Conservation (phyloP, 2,113 vertebrate genomes). For the Acrocephalus arundinaceus region DNA sequence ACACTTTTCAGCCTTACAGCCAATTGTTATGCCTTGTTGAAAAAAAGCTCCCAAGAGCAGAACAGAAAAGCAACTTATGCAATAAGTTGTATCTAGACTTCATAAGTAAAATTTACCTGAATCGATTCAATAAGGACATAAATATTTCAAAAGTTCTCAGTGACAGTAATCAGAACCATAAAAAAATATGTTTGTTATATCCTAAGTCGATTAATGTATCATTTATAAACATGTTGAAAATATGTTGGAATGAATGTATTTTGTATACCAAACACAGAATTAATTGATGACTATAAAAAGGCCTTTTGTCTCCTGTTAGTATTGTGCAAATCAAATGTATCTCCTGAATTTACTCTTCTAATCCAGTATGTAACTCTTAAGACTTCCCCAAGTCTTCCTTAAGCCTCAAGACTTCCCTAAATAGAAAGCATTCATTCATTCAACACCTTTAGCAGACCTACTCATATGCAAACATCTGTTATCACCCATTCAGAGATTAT, state of each 20-base stretch:
- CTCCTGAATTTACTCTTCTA: neutral
- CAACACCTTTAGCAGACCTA: neutral
- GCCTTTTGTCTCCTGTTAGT: neutral
- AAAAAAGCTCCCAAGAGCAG: conserved; percentile 13
- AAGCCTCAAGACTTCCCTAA: neutral
- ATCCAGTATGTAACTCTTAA: neutral
- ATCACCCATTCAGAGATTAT: neutral
- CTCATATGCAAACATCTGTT: neutral
- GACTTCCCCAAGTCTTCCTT: neutral
- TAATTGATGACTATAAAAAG: neutral
- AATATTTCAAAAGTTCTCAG: neutral
- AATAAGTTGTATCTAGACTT: neutral
- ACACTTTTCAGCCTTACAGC: neutral
- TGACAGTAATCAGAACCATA: neutral
- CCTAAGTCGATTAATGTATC: neutral
- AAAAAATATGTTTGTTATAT: neutral
- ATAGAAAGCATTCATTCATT: neutral
- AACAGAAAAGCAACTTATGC: neutral
- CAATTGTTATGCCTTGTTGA: neutral
- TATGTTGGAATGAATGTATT: neutral
- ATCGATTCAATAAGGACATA: neutral
- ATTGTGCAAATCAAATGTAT: neutral
- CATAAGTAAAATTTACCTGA: neutral
- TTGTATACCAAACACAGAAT: neutral
- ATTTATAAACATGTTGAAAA: neutral